Conservation (phyloP, 2,797 vertebrate species). For the Glyptemys insculpta region DNA sequence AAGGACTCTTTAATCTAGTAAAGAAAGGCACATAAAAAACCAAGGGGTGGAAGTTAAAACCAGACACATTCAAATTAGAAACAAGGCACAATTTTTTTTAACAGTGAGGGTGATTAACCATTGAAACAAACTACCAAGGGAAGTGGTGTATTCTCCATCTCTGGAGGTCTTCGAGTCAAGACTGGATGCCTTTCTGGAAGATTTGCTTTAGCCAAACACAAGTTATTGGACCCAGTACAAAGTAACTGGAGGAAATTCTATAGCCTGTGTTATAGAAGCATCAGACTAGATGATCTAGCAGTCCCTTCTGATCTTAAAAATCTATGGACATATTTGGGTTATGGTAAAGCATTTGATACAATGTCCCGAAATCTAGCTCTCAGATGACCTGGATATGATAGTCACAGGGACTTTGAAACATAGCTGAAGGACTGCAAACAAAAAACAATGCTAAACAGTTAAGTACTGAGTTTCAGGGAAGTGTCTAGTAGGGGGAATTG, state of each 20-base stretch:
- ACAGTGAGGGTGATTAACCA: conserved; percentile 12
- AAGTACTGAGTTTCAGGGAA: conserved; percentile 42
- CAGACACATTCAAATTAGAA: conserved; percentile 25
- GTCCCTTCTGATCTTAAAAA: conserved; percentile 56
- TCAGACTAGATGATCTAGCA: conserved; percentile 4
- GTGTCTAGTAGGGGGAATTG: conserved; percentile 51
- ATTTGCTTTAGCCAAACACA: background rate
- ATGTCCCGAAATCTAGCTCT: conserved; percentile 23
- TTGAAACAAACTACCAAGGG: background rate
- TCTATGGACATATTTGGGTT: conserved; percentile 34
- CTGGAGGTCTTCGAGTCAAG: conserved; percentile 3
- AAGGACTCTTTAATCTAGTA: conserved; percentile 23
- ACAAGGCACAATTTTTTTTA: background rate
- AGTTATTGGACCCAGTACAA: background rate
- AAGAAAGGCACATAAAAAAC: background rate
- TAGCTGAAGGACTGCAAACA: conserved; percentile 25
- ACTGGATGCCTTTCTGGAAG: background rate
- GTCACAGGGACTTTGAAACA: conserved; percentile 27
- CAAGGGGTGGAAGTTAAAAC: conserved; percentile 23
- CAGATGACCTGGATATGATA: conserved; percentile 38
- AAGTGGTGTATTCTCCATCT: conserved; percentile 36
- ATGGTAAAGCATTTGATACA: conserved; percentile 53
- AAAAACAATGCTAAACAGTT: conserved; percentile 49
- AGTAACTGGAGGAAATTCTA: background rate
- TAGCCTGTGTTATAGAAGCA: background rate